Evolutionary conservation across 2,113 vertebrate genomes (phyloP), one percentile per base, ranked within the genome.

Genomic region (Hirundichthys speculiger): DNA sequence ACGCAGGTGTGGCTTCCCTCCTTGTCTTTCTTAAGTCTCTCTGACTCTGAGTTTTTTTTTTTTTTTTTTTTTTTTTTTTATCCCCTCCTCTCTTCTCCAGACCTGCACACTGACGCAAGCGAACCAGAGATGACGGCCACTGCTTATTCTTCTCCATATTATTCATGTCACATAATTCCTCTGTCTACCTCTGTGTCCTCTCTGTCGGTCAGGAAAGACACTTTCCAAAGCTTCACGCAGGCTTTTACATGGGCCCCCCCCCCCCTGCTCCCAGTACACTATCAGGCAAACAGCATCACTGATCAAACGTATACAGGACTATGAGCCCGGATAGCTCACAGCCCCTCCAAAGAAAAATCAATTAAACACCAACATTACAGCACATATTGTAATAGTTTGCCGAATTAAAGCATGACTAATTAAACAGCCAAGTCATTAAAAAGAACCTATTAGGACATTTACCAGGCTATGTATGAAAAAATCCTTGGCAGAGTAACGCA

Each of bases 121-220:
- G n/a, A 63, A 69, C 74, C 61, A 83, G 64, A 84, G 77, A 87
- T 86, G 86, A 90, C 86, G 82, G 86, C 76, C 86, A 88, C 85
- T 49, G 80, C 83, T 86, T 79, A 79, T 86, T 86, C 79, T 49
- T 65, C 75, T 30, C 47, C 81, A 64, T 88, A 86, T 87, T 91
- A 90, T 90, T 90, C 90, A 83, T 86, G 90, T 91, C 88, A 91
- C 90, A 91, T 87, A 89, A 89, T 89, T 75, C 80, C 85, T 70
- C 73, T 80, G 82, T 88, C 88, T 86, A 80, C 64, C 84, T 76
- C 82, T 62, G 61, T 19, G 79, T 86, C 85, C 86, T 77, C 75
- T 77, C 55, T 49, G 82, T 80, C 84, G 69, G 57, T 78, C 85
- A 83, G 78, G 42, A 41, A 11, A 41, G 64, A 69, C 62, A 22